Base-by-base conservation (phyloP, 2,113 vertebrate species). In the Heloderma charlesbogerti region DNA sequence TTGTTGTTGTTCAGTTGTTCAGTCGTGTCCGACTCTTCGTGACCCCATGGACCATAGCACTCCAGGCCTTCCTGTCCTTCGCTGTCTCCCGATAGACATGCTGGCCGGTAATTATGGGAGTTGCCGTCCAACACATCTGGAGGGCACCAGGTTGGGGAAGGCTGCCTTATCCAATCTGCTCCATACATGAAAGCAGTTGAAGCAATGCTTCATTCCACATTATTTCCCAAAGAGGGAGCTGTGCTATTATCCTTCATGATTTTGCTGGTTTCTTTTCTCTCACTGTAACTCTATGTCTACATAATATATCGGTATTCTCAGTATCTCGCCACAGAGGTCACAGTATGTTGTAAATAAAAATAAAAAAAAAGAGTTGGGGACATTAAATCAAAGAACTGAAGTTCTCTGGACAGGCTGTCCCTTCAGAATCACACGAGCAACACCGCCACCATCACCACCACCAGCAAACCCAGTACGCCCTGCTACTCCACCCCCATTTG, bases 171-270 rank as follows among this genome's bases (percentile, higher is more conserved):
- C 22, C 57, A 60, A 75, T 71, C 13, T 43, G 4, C 22, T 31
- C 43, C 34, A 67, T 89, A 45, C 25, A 89, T 48, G 18, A 69
- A 91, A 89, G 43, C 16, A 45, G 86, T 31, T 10, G 1, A 57
- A 16, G 29, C 77, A 8, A 69, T 16, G 2, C 25, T 92, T 90
- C 20, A 89, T 84, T 94, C 89, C n/a, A 60, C 29, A 78, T 93
- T 81, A 79, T 10, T 45, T 87, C 94, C 95, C 91, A 1, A 57
- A 96, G 94, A 94, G 95, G 95, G 95, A 95, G 95, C 74, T 27
- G 37, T 57, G 54, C 69, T 25, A 63, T 74, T 90, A 94, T 48
- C 90, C 90, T 95, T 88, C 89, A 75, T 31, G 45, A 88, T 51
- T 86, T 37, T 67, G 2, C 16, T 45, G 27, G 72, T 40, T 84